Evolutionary conservation across 2,888 invertebrate genomes (phyloP).

Genomic region (Chalcosyrphus nemorum): DNA sequence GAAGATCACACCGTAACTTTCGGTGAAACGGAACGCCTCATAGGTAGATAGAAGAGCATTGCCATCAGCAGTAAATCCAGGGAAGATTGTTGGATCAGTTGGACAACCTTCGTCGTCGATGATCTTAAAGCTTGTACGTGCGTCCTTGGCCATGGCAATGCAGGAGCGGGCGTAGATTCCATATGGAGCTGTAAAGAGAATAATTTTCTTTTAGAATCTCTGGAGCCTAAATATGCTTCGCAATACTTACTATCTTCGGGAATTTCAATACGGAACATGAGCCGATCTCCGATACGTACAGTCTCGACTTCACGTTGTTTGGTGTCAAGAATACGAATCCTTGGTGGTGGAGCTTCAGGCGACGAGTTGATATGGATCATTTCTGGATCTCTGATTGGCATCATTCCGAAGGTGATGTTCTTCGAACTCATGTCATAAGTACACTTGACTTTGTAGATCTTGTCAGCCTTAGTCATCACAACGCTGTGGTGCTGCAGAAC

Average conservation of each 20-base stretch:
- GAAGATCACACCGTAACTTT: slow-evolving; percentile 98
- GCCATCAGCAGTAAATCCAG: slow-evolving; percentile 94
- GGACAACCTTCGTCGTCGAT: slow-evolving; percentile 98
- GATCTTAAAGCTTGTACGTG: slow-evolving; percentile 97
- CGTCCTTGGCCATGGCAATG: slow-evolving; percentile 98
- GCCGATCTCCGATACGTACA: slow-evolving; percentile 95
- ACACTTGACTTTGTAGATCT: slow-evolving; percentile 97
- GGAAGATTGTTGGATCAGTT: slow-evolving; percentile 96
- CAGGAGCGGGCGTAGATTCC: slow-evolving; percentile 97
- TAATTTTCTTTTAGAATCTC: not conserved
- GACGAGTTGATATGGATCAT: slow-evolving; percentile 98
- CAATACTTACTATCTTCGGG: slow-evolving; percentile 94
- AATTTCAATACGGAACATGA: slow-evolving; percentile 97
- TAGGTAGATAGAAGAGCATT: slow-evolving; percentile 95
- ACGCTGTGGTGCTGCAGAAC: slow-evolving; percentile 97
- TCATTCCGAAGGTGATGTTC: slow-evolving; percentile 98
- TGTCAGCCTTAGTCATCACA: slow-evolving; percentile 97
- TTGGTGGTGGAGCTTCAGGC: slow-evolving; percentile 96
- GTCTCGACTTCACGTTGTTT: slow-evolving; percentile 95
- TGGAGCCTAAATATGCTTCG: not conserved
- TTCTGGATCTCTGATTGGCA: slow-evolving; percentile 97
- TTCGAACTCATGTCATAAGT: slow-evolving; percentile 98
- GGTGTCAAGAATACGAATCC: slow-evolving; percentile 94
- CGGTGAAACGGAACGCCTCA: slow-evolving; percentile 97
- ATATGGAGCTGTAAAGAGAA: slow-evolving; percentile 89